Evolutionary conservation across 2,888 invertebrate genomes (phyloP).

Genomic region (Blastobasis lacticolella): DNA sequence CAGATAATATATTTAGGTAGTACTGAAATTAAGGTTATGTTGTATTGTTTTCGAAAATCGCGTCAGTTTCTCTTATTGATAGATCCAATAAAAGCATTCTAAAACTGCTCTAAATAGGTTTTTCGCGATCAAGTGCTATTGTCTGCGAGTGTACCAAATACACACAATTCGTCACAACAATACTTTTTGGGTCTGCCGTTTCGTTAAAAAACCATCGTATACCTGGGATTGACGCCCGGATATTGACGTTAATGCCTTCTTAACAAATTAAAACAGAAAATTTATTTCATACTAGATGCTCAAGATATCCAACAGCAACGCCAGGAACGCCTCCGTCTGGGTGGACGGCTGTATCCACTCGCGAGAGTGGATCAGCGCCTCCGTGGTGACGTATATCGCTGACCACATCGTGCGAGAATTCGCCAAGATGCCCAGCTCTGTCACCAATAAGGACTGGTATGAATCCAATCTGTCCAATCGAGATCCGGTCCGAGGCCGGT

Average conservation of each 20-base stretch:
- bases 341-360: constrained; percentile 89
- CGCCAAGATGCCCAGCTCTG: constrained; percentile 73
- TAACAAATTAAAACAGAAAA: background rate
- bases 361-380: constrained; percentile 91
- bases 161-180: no score
- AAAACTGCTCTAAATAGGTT: no score
- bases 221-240: no score
- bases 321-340: constrained; percentile 79
- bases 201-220: background rate
- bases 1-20: no score
- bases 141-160: no score
- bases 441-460: constrained; percentile 89
- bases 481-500: no score
- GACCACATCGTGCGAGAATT: constrained; percentile 82
- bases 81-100: no score
- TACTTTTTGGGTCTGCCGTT: background rate
- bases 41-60: no score
- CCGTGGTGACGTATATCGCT: constrained; percentile 84
- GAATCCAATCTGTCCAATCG: background rate
- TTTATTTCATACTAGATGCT: constrained; percentile 43
- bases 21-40: no score
- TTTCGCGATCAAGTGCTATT: no score
- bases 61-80: no score
- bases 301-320: constrained; percentile 82
- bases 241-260: background rate